A percentile compares a stretch with the other conserved stretches of the same genome.
Evolutionary conservation across 1,140 invertebrate species (phyloP).

Genomic region (Trichogramma pretiosum): DNA sequence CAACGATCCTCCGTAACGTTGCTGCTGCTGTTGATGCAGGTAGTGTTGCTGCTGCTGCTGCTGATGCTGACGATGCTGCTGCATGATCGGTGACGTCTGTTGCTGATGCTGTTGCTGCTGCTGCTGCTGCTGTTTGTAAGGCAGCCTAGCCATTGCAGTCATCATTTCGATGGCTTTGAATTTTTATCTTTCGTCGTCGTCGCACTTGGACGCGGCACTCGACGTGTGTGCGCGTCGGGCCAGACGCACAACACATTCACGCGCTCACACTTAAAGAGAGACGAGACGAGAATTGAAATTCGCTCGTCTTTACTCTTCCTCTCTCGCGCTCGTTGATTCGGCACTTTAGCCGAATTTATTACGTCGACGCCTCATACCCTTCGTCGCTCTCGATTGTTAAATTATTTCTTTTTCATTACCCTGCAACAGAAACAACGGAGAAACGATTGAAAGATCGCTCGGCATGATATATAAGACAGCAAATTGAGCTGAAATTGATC

Average conservation of each 20-base stretch:
- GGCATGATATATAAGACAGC: too few relatives aligned
- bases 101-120: conserved; percentile 31
- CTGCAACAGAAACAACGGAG: too few relatives aligned
- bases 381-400: too few relatives aligned
- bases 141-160: conserved; percentile 44
- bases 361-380: conserved; percentile 36
- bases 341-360: conserved; percentile 28
- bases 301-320: not conserved
- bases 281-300: too few relatives aligned
- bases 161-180: too few relatives aligned
- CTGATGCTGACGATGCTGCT: conserved; percentile 34
- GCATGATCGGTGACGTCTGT: not conserved
- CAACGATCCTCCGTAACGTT: not conserved
- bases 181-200: conserved; percentile 21
- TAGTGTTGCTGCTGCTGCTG: conserved; percentile 39
- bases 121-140: conserved; percentile 40
- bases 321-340: not conserved
- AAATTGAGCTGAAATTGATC: too few relatives aligned
- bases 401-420: too few relatives aligned
- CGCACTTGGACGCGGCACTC: too few relatives aligned
- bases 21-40: conserved; percentile 23
- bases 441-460: too few relatives aligned
- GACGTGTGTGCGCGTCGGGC: conserved; percentile 11
- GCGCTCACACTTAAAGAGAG: too few relatives aligned
- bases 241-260: too few relatives aligned